phyloP scores from a whole-genome alignment of 2,797 vertebrate genomes.

The Numenius phaeopus region DNA sequence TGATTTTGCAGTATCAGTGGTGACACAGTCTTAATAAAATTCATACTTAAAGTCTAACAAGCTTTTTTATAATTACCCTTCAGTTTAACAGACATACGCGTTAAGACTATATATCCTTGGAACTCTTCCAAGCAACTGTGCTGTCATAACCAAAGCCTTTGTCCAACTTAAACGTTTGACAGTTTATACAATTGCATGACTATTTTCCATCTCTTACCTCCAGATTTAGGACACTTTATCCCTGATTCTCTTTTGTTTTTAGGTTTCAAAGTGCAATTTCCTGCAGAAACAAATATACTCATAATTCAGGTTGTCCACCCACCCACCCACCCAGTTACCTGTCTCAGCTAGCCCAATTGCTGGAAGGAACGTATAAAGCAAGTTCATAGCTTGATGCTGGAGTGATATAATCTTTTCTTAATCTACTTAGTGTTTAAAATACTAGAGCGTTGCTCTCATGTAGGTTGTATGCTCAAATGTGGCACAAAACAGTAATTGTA shows the following conservation, averaged over 20 bases:
- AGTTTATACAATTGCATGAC: constrained; percentile 15
- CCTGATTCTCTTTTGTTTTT: constrained; percentile 43
- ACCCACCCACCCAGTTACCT: constrained; percentile 61
- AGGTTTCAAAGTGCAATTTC: constrained; percentile 53
- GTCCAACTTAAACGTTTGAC: constrained; percentile 16
- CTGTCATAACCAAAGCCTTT: background rate
- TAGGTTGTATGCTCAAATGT: background rate
- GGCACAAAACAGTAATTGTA: constrained; percentile 27
- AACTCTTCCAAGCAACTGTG: constrained; percentile 43
- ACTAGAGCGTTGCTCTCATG: background rate
- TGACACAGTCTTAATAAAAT: background rate
- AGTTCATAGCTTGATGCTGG: constrained; percentile 59
- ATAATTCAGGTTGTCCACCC: constrained; percentile 62
- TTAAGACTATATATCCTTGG: constrained; percentile 47
- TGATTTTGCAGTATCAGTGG: background rate
- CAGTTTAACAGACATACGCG: constrained; percentile 33
- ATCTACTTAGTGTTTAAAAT: constrained; percentile 50
- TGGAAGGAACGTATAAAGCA: constrained; percentile 70
- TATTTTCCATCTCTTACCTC: constrained; percentile 30
- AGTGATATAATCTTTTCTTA: constrained; percentile 63
- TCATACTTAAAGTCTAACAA: constrained; percentile 5
- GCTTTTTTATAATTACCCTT: constrained; percentile 29
- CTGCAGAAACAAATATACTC: constrained; percentile 21
- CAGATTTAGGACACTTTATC: constrained; percentile 11
- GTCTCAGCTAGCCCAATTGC: constrained; percentile 76